These are phyloP conservation scores for Antitype chi DNA, from an alignment of 2,888 invertebrate species.

Conservation along the genomic window DNA sequence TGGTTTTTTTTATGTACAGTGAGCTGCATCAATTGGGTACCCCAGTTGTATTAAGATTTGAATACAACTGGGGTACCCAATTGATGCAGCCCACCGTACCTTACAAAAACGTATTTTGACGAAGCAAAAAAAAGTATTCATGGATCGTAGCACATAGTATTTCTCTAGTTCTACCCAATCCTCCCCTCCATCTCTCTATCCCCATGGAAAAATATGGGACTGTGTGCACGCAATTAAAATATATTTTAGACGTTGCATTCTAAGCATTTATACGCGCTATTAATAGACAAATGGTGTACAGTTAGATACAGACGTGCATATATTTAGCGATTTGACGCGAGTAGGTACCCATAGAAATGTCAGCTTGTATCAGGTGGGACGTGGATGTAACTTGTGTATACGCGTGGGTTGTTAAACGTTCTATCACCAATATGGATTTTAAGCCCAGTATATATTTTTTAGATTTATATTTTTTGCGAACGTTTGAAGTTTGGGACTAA, in stretches of 20 bases:
- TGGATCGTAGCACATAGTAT: too few species aligned
- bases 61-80: too few species aligned
- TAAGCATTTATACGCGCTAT: background rate
- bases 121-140: background rate
- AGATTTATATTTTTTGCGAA: background rate
- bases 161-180: too few species aligned
- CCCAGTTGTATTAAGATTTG: too few species aligned
- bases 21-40: too few species aligned
- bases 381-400: background rate
- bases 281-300: background rate
- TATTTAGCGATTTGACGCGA: background rate
- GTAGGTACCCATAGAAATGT: slow-evolving; percentile 8
- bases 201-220: too few species aligned
- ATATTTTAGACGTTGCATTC: background rate
- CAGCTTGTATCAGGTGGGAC: too few species aligned
- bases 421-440: background rate
- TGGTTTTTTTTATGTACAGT: too few species aligned
- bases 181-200: too few species aligned
- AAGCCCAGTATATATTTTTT: background rate
- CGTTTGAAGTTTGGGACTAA: background rate
- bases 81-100: too few species aligned
- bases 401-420: background rate
- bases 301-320: background rate
- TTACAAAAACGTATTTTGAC: too few species aligned
- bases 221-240: background rate